Base-by-base conservation (phyloP, 1,140 invertebrate genomes). In the Panagrolaimus sp. region DNA sequence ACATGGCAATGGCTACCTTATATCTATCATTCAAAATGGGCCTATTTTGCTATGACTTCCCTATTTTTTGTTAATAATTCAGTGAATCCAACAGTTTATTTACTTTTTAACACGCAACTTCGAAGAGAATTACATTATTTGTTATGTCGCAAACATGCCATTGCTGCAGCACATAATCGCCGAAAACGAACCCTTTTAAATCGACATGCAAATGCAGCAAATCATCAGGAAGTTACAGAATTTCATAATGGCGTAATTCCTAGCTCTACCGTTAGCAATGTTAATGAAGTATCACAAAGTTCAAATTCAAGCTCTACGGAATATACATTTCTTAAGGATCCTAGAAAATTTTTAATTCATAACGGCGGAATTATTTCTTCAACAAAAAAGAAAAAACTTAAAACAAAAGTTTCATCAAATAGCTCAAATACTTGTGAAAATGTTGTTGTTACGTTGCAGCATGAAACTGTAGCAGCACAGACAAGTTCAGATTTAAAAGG, bases 51-150 rank as follows among this genome's bases (percentile, higher is more conserved):
- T 1, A 76, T 76, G 73, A 76, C 74, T 7, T 75, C 73, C 0
- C 31, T 76, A 13, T 76, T 76, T 47, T 76, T 76, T 61, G 76
- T 76, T 16, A 76, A 76, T 66, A 76, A 76, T 57, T 75, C 74
- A 14, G 74, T 74, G 11, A 76, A 75, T 63, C 74, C 74, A 20
- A 75, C 74, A 9, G 74, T 76, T 9, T 76, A 76, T 53, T 53
- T 76, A n/a, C 47, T 76, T 11, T 76, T 72, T 61, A 76, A 76
- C 57, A 76, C 72, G 23, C 74, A 75, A 63, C 67, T 75, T n/a
- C 72, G 74, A 25, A 45, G 74, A 25, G 74, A 75, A 48, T 44
- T 75, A 2, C 73, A 74, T 51, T 75, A 72, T 69, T 53, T 75
- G 20, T 61, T 75, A 16, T 75, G 74, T 38, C 69, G 74, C 25